Evolutionary conservation across 1,140 invertebrate species (phyloP).

Genomic region (Megalopta genalis): DNA sequence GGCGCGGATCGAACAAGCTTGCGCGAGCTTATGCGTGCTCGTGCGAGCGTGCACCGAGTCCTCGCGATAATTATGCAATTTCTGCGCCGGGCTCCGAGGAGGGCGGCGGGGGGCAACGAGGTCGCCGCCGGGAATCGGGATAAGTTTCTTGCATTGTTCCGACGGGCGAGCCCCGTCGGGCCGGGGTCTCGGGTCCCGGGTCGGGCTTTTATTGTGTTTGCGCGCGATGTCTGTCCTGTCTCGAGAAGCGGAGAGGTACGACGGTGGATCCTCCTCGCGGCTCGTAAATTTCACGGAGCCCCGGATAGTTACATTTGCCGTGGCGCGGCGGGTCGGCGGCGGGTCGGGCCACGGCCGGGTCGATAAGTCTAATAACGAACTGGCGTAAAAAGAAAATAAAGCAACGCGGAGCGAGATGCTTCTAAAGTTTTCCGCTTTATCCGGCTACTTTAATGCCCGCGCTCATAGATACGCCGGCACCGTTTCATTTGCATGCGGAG

Average conservation of each 20-base stretch:
- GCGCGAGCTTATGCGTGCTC: too few relatives aligned
- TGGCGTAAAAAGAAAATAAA: slow-evolving; percentile 15
- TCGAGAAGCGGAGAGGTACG: background rate
- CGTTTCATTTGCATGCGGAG: slow-evolving; percentile 60
- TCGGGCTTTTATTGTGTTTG: slow-evolving; percentile 28
- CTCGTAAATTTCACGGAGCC: slow-evolving; percentile 21
- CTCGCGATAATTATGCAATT: slow-evolving; percentile 55
- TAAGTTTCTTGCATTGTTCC: slow-evolving; percentile 44
- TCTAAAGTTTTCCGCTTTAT: slow-evolving; percentile 39
- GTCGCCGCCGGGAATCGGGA: slow-evolving; percentile 42
- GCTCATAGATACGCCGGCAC: slow-evolving; percentile 28
- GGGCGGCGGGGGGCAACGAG: slow-evolving; percentile 15
- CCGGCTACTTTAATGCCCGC: slow-evolving; percentile 21
- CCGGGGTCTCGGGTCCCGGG: background rate
- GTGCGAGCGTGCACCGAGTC: background rate
- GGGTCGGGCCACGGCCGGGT: background rate
- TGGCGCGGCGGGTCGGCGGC: background rate
- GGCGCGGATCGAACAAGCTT: background rate
- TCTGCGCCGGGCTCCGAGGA: slow-evolving; percentile 19
- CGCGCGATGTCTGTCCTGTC: slow-evolving; percentile 1
- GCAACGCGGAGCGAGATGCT: slow-evolving; percentile 1
- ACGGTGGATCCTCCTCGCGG: background rate
- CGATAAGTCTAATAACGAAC: slow-evolving; percentile 48
- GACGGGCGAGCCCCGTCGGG: background rate
- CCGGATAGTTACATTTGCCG: background rate